Evolutionary conservation across 2,797 vertebrate species (phyloP).

Genomic region (Champsocephalus gunnari): DNA sequence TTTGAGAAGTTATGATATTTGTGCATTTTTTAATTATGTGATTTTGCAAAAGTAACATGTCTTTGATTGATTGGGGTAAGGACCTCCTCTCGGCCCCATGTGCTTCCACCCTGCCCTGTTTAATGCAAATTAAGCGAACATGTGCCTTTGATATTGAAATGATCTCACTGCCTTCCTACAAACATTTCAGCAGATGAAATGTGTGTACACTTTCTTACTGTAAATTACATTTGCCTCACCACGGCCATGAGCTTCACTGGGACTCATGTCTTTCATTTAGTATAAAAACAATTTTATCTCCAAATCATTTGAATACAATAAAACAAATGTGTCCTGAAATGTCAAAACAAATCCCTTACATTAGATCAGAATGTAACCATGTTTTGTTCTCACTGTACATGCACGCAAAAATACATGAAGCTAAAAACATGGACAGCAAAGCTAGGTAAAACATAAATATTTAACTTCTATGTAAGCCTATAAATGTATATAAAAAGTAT

Average conservation of each 20-base stretch:
- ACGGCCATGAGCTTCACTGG: constrained; percentile 5
- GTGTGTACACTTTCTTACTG: constrained; percentile 50
- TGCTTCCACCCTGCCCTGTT: constrained; percentile 63
- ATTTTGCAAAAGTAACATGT: constrained; percentile 71
- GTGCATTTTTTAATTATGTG: constrained; percentile 74
- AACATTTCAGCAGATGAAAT: constrained; percentile 67
- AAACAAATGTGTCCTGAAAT: background rate
- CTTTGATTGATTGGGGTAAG: constrained; percentile 77
- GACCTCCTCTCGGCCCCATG: constrained; percentile 73
- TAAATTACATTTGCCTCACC: constrained; percentile 42
- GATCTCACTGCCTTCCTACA: constrained; percentile 68
- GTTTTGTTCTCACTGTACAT: background rate
- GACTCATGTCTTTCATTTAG: constrained; percentile 32
- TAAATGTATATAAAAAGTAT: too few species aligned
- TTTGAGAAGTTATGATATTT: constrained; percentile 71
- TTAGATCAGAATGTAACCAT: background rate
- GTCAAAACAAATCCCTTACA: background rate
- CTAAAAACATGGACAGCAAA: too few species aligned
- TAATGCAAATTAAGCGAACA: constrained; percentile 80
- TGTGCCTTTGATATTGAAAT: constrained; percentile 86
- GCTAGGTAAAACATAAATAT: too few species aligned
- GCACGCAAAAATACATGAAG: too few species aligned
- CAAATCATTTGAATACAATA: constrained; percentile 22
- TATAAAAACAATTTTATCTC: constrained; percentile 23
- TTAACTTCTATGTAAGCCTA: too few species aligned